phyloP scores from a whole-genome alignment of 2,113 vertebrate genomes.

The Zapus hudsonius region DNA sequence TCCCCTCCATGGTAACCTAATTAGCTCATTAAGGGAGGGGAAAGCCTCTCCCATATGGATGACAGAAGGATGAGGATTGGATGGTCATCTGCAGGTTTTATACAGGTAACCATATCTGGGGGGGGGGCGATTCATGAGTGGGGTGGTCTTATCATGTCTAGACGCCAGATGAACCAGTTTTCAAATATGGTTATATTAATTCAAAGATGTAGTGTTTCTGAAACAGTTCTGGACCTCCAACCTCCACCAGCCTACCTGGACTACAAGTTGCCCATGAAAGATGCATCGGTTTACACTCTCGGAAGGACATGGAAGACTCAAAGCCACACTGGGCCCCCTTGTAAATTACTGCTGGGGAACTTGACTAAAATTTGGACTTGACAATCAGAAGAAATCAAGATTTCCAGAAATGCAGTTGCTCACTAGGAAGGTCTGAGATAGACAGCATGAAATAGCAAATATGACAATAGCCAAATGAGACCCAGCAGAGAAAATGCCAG shows the following conservation, averaged over 20 bases:
- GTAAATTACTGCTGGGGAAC: not conserved
- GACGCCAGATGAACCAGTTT: not conserved
- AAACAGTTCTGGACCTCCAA: not conserved
- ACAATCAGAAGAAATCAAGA: conserved; percentile 14
- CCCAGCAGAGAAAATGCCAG: not conserved
- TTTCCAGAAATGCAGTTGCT: conserved; percentile 1
- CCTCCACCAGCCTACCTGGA: not conserved
- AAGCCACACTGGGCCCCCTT: not conserved
- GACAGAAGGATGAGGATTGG: no score
- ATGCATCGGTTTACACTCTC: not conserved
- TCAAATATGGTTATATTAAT: not conserved
- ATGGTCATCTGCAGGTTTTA: no score
- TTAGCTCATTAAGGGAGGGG: no score
- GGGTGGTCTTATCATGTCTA: no score
- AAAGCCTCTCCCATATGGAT: no score
- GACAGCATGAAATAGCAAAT: not conserved
- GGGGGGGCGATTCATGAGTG: no score
- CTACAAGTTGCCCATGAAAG: not conserved
- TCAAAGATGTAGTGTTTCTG: not conserved
- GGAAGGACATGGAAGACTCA: not conserved
- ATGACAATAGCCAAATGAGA: conserved; percentile 10
- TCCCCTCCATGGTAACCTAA: no score
- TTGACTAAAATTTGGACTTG: not conserved
- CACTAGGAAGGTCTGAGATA: not conserved
- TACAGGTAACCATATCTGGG: no score